phyloP scores from a whole-genome alignment of 2,797 vertebrate species.

The Remorina albescens region DNA sequence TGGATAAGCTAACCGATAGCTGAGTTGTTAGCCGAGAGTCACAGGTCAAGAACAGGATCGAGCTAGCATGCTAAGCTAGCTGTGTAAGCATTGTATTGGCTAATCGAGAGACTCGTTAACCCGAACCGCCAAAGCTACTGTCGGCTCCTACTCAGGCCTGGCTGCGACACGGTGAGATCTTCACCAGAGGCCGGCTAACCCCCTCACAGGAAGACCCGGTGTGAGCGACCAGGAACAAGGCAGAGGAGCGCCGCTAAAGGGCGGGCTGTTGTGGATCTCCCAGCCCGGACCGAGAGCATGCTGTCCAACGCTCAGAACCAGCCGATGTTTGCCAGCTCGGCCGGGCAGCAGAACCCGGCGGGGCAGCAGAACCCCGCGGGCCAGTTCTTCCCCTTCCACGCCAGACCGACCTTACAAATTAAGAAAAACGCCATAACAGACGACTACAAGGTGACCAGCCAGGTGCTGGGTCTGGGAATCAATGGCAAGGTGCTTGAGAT shows the following conservation, averaged over 20 bases:
- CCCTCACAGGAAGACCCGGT: constrained; percentile 55
- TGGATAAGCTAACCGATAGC: constrained; percentile 85
- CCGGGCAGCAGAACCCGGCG: too few relatives aligned
- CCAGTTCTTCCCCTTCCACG: constrained; percentile 84
- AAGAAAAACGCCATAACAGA: constrained; percentile 97
- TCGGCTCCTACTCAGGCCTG: constrained; percentile 27
- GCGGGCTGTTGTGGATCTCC: constrained; percentile 47
- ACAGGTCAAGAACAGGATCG: constrained; percentile 71
- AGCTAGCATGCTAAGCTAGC: constrained; percentile 75
- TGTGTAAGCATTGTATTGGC: constrained; percentile 48
- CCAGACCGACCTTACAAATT: constrained; percentile 88
- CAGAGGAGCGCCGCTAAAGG: constrained; percentile 42
- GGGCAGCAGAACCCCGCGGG: constrained; percentile 73
- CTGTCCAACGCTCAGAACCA: constrained; percentile 89
- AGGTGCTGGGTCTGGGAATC: constrained; percentile 95
- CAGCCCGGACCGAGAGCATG: constrained; percentile 76
- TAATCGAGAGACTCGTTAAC: constrained; percentile 55
- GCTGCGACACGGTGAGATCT: constrained; percentile 8
- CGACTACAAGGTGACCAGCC: constrained; percentile 96
- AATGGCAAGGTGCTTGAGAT: constrained; percentile 97
- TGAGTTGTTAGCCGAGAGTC: constrained; percentile 76
- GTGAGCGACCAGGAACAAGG: constrained; percentile 16
- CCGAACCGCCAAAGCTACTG: constrained; percentile 33
- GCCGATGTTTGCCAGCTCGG: constrained; percentile 84
- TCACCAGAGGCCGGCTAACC: constrained; percentile 50